These are phyloP conservation scores for Corythaeola cristata DNA, from an alignment of 2,113 vertebrate species.

Conservation along the genomic window DNA sequence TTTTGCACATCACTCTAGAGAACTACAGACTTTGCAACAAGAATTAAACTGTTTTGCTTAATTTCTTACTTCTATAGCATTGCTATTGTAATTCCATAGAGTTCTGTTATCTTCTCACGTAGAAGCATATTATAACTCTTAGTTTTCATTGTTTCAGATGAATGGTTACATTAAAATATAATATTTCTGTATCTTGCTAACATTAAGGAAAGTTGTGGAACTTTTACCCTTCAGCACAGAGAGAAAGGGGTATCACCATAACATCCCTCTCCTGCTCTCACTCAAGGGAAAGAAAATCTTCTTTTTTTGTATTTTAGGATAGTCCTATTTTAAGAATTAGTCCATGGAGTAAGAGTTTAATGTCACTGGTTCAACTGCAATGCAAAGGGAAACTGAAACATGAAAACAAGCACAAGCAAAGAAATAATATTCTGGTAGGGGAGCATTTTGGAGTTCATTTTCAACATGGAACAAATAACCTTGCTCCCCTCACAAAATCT, in stretches of 20 bases:
- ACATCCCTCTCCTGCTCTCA: neutral
- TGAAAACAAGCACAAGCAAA: constrained; percentile 39
- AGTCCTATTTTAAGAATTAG: constrained; percentile 47
- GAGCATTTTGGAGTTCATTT: constrained; percentile 18
- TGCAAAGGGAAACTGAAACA: constrained; percentile 38
- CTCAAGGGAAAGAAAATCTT: neutral
- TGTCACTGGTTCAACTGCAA: neutral
- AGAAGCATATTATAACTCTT: neutral
- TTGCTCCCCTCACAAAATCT: neutral
- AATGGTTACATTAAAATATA: neutral
- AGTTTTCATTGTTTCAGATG: neutral
- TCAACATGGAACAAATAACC: neutral
- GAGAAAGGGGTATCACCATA: neutral
- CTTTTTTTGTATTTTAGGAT: constrained; percentile 13
- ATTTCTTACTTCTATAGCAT: neutral
- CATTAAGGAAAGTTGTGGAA: neutral
- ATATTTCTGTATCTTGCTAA: neutral
- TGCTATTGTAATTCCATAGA: neutral
- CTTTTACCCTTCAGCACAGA: neutral
- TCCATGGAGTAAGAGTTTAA: constrained; percentile 29
- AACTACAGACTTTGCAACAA: neutral
- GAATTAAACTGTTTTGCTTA: neutral
- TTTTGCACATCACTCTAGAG: neutral
- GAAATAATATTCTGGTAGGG: neutral
- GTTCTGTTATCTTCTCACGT: neutral